Evolutionary conservation across 2,888 invertebrate species (phyloP).

Genomic region (Pseudococcus viburni): DNA sequence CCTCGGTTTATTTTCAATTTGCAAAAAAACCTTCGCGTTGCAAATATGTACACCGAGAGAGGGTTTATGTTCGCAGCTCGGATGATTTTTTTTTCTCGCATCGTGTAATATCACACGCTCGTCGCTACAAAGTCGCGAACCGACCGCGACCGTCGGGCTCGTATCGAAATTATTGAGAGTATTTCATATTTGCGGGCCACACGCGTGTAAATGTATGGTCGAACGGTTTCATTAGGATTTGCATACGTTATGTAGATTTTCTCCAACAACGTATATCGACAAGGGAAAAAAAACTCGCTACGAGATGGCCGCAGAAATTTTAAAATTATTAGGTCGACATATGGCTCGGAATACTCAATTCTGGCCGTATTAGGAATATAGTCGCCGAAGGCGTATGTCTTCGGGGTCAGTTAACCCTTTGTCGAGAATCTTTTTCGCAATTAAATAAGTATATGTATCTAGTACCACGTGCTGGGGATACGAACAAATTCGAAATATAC

Average conservation of each 20-base stretch:
- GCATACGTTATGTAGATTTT: conserved; percentile 24
- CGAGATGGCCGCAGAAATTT: conserved; percentile 2
- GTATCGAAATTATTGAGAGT: conserved; percentile 42
- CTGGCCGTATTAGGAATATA: neutral
- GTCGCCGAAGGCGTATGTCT: neutral
- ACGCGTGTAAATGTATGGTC: conserved; percentile 48
- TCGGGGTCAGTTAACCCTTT: conserved; percentile 1
- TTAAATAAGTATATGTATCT: neutral
- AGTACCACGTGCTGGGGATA: neutral
- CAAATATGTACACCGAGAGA: conserved; percentile 30
- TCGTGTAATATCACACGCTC: neutral
- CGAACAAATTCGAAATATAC: neutral
- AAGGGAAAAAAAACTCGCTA: neutral
- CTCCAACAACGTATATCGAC: neutral
- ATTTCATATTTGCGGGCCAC: conserved; percentile 26
- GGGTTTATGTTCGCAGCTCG: conserved; percentile 7
- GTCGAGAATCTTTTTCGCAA: neutral
- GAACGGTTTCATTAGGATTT: conserved; percentile 43
- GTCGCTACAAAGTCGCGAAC: neutral
- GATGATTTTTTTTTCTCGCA: neutral
- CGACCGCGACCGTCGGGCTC: neutral
- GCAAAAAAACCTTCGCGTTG: conserved; percentile 37
- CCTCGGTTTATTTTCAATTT: conserved; percentile 57
- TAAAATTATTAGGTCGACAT: conserved; percentile 40
- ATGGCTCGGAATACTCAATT: neutral